Evolutionary conservation across 2,797 vertebrate genomes (phyloP).

Genomic region (Hippopotamyrus pictus): DNA sequence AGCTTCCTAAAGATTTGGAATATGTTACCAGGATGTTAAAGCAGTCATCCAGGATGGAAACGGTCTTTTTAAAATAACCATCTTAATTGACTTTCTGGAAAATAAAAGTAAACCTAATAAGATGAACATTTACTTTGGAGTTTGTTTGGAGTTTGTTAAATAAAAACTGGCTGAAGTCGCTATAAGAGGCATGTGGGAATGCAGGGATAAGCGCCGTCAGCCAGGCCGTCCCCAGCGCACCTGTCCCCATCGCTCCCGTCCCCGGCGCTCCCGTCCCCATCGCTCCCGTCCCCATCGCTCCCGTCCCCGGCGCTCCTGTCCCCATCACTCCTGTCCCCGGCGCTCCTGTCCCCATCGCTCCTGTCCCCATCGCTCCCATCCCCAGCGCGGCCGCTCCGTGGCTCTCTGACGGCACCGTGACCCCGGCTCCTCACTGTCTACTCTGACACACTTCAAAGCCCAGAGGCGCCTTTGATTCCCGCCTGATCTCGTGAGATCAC

Average conservation of each 20-base stretch:
- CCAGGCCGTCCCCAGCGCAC: background rate
- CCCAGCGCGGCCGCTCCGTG: background rate
- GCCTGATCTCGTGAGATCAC: conserved; percentile 6
- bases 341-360: too few relatives aligned
- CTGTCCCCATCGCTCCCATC: too few relatives aligned
- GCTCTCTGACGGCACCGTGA: background rate
- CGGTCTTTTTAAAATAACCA: background rate
- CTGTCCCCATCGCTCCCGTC: too few relatives aligned
- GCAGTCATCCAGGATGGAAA: background rate
- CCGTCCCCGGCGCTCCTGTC: too few relatives aligned
- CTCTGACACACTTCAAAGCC: background rate
- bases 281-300: too few relatives aligned
- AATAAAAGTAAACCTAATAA: background rate
- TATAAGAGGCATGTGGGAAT: background rate
- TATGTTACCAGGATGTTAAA: background rate
- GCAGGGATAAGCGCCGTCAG: background rate
- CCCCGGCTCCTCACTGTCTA: background rate
- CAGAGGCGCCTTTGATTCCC: background rate
- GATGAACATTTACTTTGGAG: background rate
- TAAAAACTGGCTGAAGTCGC: background rate
- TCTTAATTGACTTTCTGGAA: background rate
- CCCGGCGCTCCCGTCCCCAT: background rate
- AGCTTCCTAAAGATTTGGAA: background rate
- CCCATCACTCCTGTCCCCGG: too few relatives aligned
- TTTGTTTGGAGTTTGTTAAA: background rate